Evolutionary conservation across 2,113 vertebrate genomes (phyloP).

Genomic region (Pristiophorus japonicus): DNA sequence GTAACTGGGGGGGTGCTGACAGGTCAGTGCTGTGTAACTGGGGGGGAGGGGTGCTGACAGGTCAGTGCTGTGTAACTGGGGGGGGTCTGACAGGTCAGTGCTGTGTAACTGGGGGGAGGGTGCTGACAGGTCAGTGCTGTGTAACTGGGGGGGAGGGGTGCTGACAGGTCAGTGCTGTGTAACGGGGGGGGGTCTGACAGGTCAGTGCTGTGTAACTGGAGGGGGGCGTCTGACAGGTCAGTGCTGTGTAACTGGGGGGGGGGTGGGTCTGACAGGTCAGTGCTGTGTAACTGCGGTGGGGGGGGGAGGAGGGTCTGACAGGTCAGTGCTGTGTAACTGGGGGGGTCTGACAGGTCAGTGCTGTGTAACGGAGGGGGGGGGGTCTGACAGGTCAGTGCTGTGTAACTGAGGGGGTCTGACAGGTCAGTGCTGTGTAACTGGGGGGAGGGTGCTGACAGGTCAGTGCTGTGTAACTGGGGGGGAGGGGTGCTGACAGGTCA

Average conservation of each 20-base stretch:
- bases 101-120: too few species aligned
- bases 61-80: background rate
- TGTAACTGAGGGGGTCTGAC: background rate
- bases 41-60: too few species aligned
- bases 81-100: slow-evolving; percentile 29
- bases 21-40: background rate
- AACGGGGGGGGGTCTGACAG: background rate
- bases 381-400: slow-evolving; percentile 13
- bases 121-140: slow-evolving; percentile 13
- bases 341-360: slow-evolving; percentile 25
- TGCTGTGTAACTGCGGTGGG: background rate
- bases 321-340: background rate
- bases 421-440: background rate
- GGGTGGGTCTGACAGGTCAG: slow-evolving; percentile 27
- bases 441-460: slow-evolving; percentile 29
- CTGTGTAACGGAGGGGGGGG: background rate
- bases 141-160: too few species aligned
- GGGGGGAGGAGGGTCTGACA: slow-evolving; percentile 19
- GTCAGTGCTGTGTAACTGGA: background rate
- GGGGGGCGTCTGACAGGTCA: slow-evolving; percentile 21
- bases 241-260: background rate
- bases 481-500: slow-evolving; percentile 30
- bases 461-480: background rate
- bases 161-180: slow-evolving; percentile 3
- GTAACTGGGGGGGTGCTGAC: background rate